Percentiles rank a stretch among this genome's conserved stretches.
Evolutionary conservation across 1,140 invertebrate genomes (phyloP).

Genomic region (Lasioglossum albipes): DNA sequence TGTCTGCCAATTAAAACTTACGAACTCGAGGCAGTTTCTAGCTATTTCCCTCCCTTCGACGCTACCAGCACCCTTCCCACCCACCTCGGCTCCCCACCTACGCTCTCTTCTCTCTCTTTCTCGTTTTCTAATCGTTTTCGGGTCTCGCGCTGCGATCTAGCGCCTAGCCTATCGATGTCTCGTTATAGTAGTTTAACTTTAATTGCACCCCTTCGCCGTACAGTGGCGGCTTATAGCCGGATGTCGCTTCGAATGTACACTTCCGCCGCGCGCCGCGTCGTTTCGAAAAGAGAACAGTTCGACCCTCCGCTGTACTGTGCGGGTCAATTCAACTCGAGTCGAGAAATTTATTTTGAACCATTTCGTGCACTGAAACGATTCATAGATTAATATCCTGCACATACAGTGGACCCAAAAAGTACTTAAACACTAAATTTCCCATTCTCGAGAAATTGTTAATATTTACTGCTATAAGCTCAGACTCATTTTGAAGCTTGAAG

Average conservation of each 20-base stretch:
- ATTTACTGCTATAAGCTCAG: too few relatives aligned
- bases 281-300: neutral
- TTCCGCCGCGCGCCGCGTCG: conserved; percentile 11
- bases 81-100: neutral
- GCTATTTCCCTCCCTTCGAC: conserved; percentile 44
- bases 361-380: too few relatives aligned
- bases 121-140: conserved; percentile 47
- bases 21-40: conserved; percentile 58
- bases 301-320: too few relatives aligned
- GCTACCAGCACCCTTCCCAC: neutral
- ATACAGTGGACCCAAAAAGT: too few relatives aligned
- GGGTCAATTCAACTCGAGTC: too few relatives aligned
- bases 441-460: too few relatives aligned
- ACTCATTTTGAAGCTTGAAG: too few relatives aligned
- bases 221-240: conserved; percentile 18
- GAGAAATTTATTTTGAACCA: too few relatives aligned
- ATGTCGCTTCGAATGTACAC: conserved; percentile 25
- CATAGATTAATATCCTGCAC: too few relatives aligned
- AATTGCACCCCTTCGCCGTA: conserved; percentile 40
- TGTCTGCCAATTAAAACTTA: conserved; percentile 71
- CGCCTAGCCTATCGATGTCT: conserved; percentile 53
- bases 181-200: conserved; percentile 64
- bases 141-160: conserved; percentile 28
- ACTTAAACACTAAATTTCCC: too few relatives aligned
- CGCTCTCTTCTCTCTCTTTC: conserved; percentile 26